Base-by-base conservation (phyloP, 92 coral and sea anemone species). In the Phenganax marumi region DNA sequence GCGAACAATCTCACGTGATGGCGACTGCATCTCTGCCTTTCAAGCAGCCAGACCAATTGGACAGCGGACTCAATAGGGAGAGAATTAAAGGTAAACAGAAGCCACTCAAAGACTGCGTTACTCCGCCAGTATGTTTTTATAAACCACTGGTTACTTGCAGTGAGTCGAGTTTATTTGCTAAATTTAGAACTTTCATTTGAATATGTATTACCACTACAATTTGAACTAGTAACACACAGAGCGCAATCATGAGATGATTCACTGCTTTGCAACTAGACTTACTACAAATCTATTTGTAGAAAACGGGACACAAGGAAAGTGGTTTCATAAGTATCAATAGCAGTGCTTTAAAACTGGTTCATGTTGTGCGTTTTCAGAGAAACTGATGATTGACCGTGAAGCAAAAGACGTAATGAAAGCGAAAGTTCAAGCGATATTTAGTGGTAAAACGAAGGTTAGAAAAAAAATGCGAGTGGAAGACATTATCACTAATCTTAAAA, bases 381-480 rank as follows among this genome's bases (percentile, higher is more conserved):
- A 56, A 14, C 63, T 14, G 17, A 8, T 56, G n/a, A 56, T 14
- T 21, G 63, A 8, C 7, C 22, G 17, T 1, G 63, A 22, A 17
- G 26, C 12, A 65, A 22, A 17, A 65, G 26, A 22, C 21, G 54
- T 49, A 13, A 13, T 73, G 60, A 52, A 75, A 26, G 17, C 65
- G 16, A 51, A 18, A 21, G 57, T 23, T 43, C 8, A 22, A 23
- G 17, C 58, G 50, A n/a, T 66, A 21, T 61, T 78, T 12, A 24
- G 3, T n/a, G 68, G 58, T 25, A 78, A 78, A 78, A 66, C 53
- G 8, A 78, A 78, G 51, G 52, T 48, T 8, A 61, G 60, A 22
- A 78, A 63, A 60, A 66, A 66, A 21, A 66, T 66, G 53, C 83
- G 83, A 39, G 83, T 78, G 11, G 83, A 78, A 49, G 83, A 78